These are phyloP conservation scores for Eubucco bourcierii DNA, from an alignment of 2,113 vertebrate genomes.

Conservation along the genomic window DNA sequence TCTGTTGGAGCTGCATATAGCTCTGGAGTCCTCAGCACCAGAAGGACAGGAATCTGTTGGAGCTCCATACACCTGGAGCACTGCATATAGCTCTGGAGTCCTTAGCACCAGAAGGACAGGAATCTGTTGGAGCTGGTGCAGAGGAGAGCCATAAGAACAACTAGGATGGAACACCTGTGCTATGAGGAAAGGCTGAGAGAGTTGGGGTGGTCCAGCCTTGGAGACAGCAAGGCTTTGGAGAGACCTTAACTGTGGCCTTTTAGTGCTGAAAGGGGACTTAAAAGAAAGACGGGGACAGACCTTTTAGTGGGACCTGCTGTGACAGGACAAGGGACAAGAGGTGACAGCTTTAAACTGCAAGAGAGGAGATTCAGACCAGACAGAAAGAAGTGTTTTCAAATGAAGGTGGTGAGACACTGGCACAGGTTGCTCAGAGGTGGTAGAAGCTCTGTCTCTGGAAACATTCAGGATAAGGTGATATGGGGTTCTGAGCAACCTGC, in stretches of 20 bases:
- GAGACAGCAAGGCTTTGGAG: too few relatives aligned
- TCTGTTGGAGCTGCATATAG: background rate
- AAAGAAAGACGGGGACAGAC: background rate
- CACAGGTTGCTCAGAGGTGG: background rate
- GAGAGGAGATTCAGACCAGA: background rate
- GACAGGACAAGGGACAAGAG: background rate
- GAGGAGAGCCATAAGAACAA: background rate
- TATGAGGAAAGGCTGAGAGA: background rate
- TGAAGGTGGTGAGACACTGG: background rate
- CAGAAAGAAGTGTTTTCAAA: fast-evolving
- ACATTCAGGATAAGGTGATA: background rate
- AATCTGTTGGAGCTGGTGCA: background rate
- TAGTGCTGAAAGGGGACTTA: background rate
- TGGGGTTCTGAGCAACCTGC: background rate
- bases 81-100: background rate
- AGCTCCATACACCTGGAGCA: background rate
- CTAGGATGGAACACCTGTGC: background rate
- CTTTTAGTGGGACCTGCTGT: background rate
- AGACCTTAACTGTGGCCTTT: background rate
- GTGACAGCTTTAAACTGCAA: background rate
- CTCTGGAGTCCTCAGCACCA: background rate
- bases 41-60: background rate
- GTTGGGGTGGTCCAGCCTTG: too few relatives aligned
- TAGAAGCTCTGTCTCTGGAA: background rate
- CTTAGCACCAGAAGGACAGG: too few relatives aligned